phyloP scores from a whole-genome alignment of 1,140 invertebrate species.

The Heliconius melpomene region DNA sequence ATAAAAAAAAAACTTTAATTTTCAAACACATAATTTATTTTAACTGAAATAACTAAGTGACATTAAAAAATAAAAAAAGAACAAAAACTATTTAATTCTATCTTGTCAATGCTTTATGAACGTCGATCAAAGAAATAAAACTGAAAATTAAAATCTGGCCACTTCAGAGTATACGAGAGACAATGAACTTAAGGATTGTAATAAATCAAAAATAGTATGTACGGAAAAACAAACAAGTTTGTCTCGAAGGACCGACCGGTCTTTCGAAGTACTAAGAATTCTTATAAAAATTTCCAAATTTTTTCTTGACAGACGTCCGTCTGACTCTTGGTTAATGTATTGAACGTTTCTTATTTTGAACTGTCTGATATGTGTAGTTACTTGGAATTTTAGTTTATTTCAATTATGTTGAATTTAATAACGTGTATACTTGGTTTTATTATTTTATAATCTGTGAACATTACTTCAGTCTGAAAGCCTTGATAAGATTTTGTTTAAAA shows the following conservation, averaged over 20 bases:
- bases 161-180: not conserved
- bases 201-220: constrained; percentile 3
- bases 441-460: not conserved
- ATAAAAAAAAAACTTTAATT: no score
- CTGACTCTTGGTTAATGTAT: not conserved
- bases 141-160: not conserved
- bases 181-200: not conserved
- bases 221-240: constrained; percentile 11
- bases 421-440: not conserved
- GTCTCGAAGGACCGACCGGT: not conserved
- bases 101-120: not conserved
- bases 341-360: not conserved
- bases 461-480: not conserved
- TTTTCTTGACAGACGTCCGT: not conserved
- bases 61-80: no score
- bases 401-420: not conserved
- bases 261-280: not conserved
- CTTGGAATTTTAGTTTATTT: not conserved
- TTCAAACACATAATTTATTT: no score
- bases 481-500: not conserved
- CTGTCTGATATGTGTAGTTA: not conserved
- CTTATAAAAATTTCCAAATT: not conserved
- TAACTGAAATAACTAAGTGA: not conserved
- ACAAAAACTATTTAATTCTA: no score
- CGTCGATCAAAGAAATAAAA: not conserved